phyloP scores from a whole-genome alignment of 2,888 invertebrate genomes.

The Gymnosoma rotundatum region DNA sequence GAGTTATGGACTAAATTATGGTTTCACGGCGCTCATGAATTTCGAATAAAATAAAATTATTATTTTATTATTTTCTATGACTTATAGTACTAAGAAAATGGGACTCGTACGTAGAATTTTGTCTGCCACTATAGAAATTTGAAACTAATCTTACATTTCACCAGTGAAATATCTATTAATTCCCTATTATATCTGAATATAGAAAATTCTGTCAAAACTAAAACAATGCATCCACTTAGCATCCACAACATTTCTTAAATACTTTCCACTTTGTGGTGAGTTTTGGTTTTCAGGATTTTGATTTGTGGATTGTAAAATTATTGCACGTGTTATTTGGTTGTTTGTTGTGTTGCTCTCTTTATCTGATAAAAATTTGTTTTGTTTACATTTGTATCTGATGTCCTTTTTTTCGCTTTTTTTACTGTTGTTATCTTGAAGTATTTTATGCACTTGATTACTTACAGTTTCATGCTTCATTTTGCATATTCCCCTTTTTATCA shows the following conservation, averaged over 20 bases:
- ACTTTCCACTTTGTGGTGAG: constrained; percentile 58
- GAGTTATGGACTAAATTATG: too few species aligned
- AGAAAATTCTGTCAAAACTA: neutral
- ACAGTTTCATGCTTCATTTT: constrained; percentile 71
- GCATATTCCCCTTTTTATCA: constrained; percentile 62
- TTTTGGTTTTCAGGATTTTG: constrained; percentile 37
- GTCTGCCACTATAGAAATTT: too few species aligned
- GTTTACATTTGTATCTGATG: constrained; percentile 61
- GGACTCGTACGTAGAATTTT: too few species aligned
- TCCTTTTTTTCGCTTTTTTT: constrained; percentile 19
- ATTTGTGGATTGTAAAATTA: constrained; percentile 34
- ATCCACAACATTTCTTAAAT: neutral
- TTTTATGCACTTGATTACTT: constrained; percentile 69
- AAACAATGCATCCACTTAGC: neutral
- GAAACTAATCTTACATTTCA: too few species aligned
- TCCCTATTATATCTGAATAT: too few species aligned
- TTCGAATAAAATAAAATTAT: too few species aligned
- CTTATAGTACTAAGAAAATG: too few species aligned
- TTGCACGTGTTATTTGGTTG: constrained; percentile 58
- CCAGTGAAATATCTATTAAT: too few species aligned
- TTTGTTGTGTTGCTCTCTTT: constrained; percentile 13
- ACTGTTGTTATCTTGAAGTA: constrained; percentile 60
- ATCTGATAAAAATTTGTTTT: constrained; percentile 45
- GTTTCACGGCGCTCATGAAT: too few species aligned
- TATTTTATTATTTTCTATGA: too few species aligned